phyloP scores from a whole-genome alignment of 2,113 vertebrate species.

The Strix aluco region DNA sequence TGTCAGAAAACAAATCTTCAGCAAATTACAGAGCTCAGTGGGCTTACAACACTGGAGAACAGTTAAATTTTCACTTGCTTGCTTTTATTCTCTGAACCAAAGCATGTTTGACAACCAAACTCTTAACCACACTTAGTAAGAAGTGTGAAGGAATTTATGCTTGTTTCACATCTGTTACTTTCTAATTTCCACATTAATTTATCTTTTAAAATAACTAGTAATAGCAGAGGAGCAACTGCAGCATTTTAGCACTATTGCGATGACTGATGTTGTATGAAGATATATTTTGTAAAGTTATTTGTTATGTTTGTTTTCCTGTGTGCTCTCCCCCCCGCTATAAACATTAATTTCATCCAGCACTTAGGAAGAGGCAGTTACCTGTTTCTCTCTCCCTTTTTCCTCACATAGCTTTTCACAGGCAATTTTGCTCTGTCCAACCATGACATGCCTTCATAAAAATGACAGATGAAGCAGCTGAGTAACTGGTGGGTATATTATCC shows the following conservation, averaged over 20 bases:
- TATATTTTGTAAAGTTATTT: slow-evolving; percentile 15
- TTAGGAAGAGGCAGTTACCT: slow-evolving; percentile 21
- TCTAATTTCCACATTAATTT: slow-evolving; percentile 57
- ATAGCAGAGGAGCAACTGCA: background rate
- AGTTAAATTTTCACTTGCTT: slow-evolving; percentile 43
- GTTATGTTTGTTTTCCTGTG: slow-evolving; percentile 17
- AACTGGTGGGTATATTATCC: slow-evolving; percentile 49
- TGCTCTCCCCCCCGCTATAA: background rate
- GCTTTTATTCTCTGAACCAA: slow-evolving; percentile 39
- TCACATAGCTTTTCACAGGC: slow-evolving; percentile 49
- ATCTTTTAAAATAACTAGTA: slow-evolving; percentile 8
- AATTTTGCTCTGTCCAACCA: slow-evolving; percentile 58
- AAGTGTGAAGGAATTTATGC: slow-evolving; percentile 57
- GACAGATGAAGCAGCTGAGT: slow-evolving; percentile 56
- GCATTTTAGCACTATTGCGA: background rate
- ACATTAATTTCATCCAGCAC: slow-evolving; percentile 38
- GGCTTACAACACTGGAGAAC: slow-evolving; percentile 19
- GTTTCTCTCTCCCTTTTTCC: background rate
- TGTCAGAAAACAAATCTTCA: slow-evolving; percentile 55
- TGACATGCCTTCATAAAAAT: slow-evolving; percentile 62
- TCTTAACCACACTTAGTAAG: slow-evolving; percentile 27
- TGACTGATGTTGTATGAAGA: slow-evolving; percentile 15
- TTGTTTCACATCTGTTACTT: slow-evolving; percentile 40
- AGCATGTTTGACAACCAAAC: slow-evolving; percentile 27
- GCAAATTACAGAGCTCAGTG: slow-evolving; percentile 65